Evolutionary conservation across 30 jellyfish, hydroid and myxozoan genomes (phyloP), one percentile per base, ranked within the genome.

Genomic region (Hydractinia echinata): DNA sequence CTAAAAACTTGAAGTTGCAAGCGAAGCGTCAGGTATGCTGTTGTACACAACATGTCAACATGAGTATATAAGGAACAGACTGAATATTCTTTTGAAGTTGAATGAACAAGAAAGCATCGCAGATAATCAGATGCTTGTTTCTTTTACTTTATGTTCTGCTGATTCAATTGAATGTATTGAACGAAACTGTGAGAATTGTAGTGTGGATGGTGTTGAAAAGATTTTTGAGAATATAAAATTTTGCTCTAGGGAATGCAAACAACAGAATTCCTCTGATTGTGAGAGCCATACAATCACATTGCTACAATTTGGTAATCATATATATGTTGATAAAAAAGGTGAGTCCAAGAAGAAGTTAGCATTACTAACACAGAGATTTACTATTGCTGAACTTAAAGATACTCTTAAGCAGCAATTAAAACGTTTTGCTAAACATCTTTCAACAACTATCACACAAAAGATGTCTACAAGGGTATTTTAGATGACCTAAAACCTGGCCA

Each of bases 11-110:
- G 79, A 82, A 68, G 79, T 72, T 82, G 79, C 70, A 55, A 55
- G 52, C 76, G 39, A 76, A 58, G 55, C 81, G 85, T 16, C 77
- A 67, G 77, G 89, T 82, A 80, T 82, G 86, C 60, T 82, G 89
- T 82, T 82, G 89, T 80, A 82, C 68, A 20, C 79, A 82, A 4
- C 89, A 82, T 82, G 89, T 82, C 7, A 82, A 82, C 64, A 80
- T 74, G 78, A 80, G 51, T 82, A 69, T 64, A 76, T 82, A 53
- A 67, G 89, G 51, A 55, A 80, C 58, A 82, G 72, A 79, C 76
- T 72, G 79, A 82, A 82, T 71, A 79, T 54, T 68, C 89, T 82
- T 54, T 79, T 82, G 51, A 69, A 79, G 51, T 55, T 69, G 62
- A 82, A 82, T 49, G 78, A 82, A 53, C 85, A 53, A 77, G 51